Evolutionary conservation across 2,888 invertebrate genomes (phyloP), one percentile per base, ranked within the genome.

Genomic region (Tenthredo scrophulariae): DNA sequence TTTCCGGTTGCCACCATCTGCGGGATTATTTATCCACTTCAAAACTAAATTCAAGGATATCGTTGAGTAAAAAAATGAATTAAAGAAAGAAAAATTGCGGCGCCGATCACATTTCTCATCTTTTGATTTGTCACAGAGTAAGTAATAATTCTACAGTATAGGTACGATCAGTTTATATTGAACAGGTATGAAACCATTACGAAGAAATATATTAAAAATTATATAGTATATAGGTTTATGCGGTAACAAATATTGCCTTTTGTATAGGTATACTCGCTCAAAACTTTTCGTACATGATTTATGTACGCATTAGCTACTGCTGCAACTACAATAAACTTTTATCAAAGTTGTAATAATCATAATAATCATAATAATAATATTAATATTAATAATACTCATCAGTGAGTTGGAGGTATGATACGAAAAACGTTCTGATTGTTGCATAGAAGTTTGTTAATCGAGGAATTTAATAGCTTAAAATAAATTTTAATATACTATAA

Each of bases 231-330:
- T 37, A 37, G 37, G 37, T 15, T 0, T 4, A 50, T 46, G 15
- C 0, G 4, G 18, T 50, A 50, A 50, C 1, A 50, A n/a, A n/a
- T 50, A 50, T 50, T 50, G 50, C 50, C 50, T 65, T 22, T 70
- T 70, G 37, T 5, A 18, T 37, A 13, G 1, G 2, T 15, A 29
- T 37, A n/a, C 70, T 37, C 18, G 10, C 70, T 70, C 70, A 37
- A 70, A 70, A 70, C 70, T 70, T 70, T 37, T 70, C 70, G 70
- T 33, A 37, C 33, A 70, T 9, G 37, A 33, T 26, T 33, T 67
- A 29, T 3, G 22, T 54, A 15, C 26, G 29, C 26, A 70, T 70
- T 70, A 70, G 37, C 70, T 70, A 37, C 37, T 18, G 37, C 70
- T 70, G 29, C 29, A 70, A 37, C 37, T 70, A 33, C 37, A 70